A percentile compares a stretch with the other conserved stretches of the same genome.
Evolutionary conservation across 2,888 invertebrate species (phyloP).

Genomic region (Cerastis leucographa): DNA sequence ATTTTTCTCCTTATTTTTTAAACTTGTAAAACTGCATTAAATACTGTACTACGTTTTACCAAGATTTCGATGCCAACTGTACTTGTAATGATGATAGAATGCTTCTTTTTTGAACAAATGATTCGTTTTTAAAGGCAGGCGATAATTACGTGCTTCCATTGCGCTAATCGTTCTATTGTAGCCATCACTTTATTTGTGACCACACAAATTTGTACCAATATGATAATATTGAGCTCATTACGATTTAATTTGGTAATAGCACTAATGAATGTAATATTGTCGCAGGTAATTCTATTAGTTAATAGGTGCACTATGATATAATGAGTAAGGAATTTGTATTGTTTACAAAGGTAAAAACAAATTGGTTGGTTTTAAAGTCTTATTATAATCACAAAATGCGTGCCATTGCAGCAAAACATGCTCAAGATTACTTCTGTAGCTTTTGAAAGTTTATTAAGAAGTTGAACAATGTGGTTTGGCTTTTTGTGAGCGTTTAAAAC

Average conservation of each 20-base stretch:
- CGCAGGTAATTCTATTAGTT: slow-evolving; percentile 20
- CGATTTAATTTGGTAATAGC: slow-evolving; percentile 50
- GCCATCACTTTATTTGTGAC: slow-evolving; percentile 23
- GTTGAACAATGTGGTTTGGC: neutral
- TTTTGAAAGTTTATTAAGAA: neutral
- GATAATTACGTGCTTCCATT: slow-evolving; percentile 50
- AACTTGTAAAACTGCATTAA: neutral
- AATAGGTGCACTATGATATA: neutral
- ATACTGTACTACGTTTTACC: neutral
- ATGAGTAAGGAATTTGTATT: slow-evolving; percentile 13
- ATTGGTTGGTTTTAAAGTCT: neutral
- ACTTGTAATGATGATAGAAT: neutral
- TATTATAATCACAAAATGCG: neutral
- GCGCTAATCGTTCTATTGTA: slow-evolving; percentile 35
- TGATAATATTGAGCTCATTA: slow-evolving; percentile 25
- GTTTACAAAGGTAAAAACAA: neutral
- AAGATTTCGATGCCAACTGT: neutral
- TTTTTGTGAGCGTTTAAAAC: no score
- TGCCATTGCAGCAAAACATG: neutral
- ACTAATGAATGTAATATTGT: slow-evolving; percentile 22
- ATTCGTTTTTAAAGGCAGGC: slow-evolving; percentile 20
- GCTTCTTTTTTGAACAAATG: neutral
- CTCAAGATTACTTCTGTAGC: neutral
- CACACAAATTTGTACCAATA: slow-evolving; percentile 10
- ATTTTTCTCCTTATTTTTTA: neutral